These are phyloP conservation scores for Heliconius aoede DNA, from an alignment of 2,888 invertebrate species.

Conservation along the genomic window DNA sequence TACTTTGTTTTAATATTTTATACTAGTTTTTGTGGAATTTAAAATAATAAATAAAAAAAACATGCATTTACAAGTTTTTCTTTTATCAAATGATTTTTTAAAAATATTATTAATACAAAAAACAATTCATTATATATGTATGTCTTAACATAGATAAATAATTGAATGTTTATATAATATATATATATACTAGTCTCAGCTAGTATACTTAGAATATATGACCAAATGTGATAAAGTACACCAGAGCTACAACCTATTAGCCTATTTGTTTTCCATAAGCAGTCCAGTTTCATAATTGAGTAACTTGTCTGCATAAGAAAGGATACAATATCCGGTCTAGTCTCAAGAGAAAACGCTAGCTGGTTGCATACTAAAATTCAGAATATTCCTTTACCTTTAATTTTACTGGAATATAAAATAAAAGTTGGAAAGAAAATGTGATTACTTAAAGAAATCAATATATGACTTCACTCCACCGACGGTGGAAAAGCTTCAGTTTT, in stretches of 20 bases:
- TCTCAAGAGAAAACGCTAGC: slow-evolving; percentile 22
- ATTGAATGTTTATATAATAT: no score
- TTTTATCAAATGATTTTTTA: no score
- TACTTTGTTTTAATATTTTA: neutral
- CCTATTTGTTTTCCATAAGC: slow-evolving; percentile 17
- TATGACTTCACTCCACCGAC: neutral
- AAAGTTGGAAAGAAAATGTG: neutral
- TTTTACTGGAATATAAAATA: neutral
- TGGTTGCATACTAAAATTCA: neutral
- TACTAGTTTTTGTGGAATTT: neutral
- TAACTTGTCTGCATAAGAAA: slow-evolving; percentile 43
- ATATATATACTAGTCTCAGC: no score
- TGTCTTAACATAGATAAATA: no score
- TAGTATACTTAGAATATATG: neutral
- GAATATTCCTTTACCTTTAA: neutral
- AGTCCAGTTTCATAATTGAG: slow-evolving; percentile 44
- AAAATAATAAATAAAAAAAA: neutral
- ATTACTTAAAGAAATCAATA: slow-evolving; percentile 13
- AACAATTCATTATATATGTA: no score
- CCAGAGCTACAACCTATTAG: slow-evolving; percentile 7
- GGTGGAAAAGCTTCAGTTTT: neutral
- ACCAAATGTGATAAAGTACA: neutral
- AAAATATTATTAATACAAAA: no score
- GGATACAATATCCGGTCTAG: slow-evolving; percentile 40
- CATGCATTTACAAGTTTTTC: no score